Percentiles rank a stretch among this genome's conserved stretches.
Conservation (phyloP, 1,140 invertebrate species). For the Apis cerana region DNA sequence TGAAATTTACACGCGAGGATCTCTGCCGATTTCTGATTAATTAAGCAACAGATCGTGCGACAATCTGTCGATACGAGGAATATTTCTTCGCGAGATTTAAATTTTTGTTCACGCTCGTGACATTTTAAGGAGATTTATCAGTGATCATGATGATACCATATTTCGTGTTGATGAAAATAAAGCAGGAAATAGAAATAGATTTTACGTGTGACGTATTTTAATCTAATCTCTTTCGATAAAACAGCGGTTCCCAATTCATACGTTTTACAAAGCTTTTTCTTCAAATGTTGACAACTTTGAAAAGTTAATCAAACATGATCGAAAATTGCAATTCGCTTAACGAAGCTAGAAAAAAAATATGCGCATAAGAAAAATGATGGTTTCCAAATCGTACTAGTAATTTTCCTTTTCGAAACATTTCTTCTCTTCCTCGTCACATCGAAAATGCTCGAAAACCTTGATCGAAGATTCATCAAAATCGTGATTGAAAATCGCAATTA, state of each 20-base stretch:
- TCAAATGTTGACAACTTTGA: too few species aligned
- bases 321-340: background rate
- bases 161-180: background rate
- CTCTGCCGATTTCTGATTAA: too few species aligned
- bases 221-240: background rate
- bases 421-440: too few species aligned
- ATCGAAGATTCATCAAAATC: background rate
- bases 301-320: too few species aligned
- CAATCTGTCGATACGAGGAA: background rate
- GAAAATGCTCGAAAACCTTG: too few species aligned
- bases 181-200: slow-evolving; percentile 2
- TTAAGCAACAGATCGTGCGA: too few species aligned
- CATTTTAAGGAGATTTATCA: background rate
- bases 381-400: background rate
- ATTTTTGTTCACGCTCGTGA: background rate
- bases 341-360: background rate
- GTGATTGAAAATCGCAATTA: background rate
- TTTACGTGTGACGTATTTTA: background rate
- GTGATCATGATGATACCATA: background rate
- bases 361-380: background rate
- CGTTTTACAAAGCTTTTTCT: background rate
- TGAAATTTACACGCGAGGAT: too few species aligned
- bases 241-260: background rate
- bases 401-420: too few species aligned
- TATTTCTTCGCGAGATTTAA: background rate